Evolutionary conservation across 2,113 vertebrate genomes (phyloP).

Genomic region (Vombatus ursinus): DNA sequence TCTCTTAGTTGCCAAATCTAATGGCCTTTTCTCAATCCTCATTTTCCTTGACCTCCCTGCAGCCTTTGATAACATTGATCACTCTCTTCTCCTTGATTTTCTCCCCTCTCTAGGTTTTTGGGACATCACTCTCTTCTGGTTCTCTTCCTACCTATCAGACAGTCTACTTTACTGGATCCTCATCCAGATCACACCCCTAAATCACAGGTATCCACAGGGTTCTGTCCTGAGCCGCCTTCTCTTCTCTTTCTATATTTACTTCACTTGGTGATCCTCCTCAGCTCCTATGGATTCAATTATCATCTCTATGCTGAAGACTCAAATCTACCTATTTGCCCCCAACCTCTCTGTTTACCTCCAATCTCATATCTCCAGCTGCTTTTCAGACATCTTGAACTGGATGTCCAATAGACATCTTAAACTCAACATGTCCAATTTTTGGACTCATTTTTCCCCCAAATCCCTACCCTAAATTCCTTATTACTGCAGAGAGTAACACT

Average conservation of each 20-base stretch:
- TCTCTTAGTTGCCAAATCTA: not conserved
- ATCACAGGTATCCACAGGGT: not conserved
- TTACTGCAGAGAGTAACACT: not conserved
- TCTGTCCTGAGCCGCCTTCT: not conserved
- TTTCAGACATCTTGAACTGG: not conserved
- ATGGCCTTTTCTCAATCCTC: not conserved
- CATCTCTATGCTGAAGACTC: not conserved
- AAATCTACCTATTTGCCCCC: not conserved
- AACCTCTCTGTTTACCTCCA: not conserved
- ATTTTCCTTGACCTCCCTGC: not conserved
- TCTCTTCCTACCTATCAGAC: not conserved
- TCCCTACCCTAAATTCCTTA: not conserved
- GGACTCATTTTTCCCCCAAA: not conserved
- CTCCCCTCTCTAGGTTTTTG: not conserved
- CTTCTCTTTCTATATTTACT: not conserved
- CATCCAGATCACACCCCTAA: not conserved
- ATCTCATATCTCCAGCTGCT: not conserved
- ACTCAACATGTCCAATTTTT: not conserved
- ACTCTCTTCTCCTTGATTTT: not conserved
- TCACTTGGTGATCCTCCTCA: not conserved
- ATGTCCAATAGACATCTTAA: not conserved
- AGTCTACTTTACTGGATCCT: not conserved
- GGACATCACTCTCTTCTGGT: not conserved
- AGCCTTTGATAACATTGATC: not conserved
- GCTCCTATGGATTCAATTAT: not conserved